Evolutionary conservation across 2,113 vertebrate species (phyloP), one percentile per base, ranked within the genome.

Genomic region (Limnothrissa miodon): DNA sequence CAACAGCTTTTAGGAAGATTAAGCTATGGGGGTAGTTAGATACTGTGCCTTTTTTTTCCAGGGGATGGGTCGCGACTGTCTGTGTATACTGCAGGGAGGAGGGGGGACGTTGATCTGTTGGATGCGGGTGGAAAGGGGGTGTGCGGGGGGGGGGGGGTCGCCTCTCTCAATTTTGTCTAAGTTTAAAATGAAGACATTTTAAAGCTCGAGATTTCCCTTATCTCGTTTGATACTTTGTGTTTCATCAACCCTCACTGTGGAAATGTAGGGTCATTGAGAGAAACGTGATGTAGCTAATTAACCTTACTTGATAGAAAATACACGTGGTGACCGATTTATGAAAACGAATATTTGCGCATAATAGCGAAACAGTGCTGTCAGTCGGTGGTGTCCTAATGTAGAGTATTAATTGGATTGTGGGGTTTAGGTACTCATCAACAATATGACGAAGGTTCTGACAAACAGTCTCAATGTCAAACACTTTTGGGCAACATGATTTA

Each of bases 121-220:
- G 80, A 56, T 81, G 33, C 46, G 80, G 80, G 2, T 51, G 17
- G 19, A 36, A n/a, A n/a, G 10, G 10, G 42, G 17, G 42, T 13
- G 17, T 21, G 66, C 5, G 53, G 45, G 17, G 42, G 19, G 17
- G 21, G 66, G 9, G 53, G 45, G 83, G 62, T 70, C 29, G 62
- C 62, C 81, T 62, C 51, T n/a, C 53, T 39, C 79, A 51, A 70
- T 42, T 78, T 78, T 79, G 83, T 84, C 8, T 86, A 83, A 29
- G 81, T 29, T 33, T 56, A 1, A 25, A n/a, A 42, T 45, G 39
- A n/a, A 21, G 62, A 42, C 53, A 62, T 36, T 46, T n/a, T 6
- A 11, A 46, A 39, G 78, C 56, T 39, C 44, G 8, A 15, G 39
- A 29, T 36, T 70, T 10, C 62, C 29, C 33, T 70, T 33, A 70